Percentiles rank a stretch among this genome's conserved stretches.
These are phyloP conservation scores for Pelmatolapia mariae DNA, from an alignment of 2,113 vertebrate species.

Conservation along the genomic window DNA sequence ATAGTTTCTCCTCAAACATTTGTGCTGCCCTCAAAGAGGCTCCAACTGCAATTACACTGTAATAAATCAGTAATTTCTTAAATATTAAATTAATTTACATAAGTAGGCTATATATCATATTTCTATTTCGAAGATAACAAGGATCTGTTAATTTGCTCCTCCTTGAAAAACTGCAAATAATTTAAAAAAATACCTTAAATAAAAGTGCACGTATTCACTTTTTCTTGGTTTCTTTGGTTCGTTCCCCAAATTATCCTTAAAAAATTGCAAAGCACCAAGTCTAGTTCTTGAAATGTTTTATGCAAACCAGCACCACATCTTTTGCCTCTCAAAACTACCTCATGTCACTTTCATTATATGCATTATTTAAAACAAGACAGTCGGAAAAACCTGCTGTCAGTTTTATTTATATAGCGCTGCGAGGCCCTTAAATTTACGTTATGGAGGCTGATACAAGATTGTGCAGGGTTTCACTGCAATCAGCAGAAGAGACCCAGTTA, in stretches of 20 bases:
- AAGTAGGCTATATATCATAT: not conserved
- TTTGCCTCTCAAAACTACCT: not conserved
- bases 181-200: fast-evolving
- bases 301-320: not conserved
- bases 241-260: not conserved
- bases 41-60: not conserved
- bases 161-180: not conserved
- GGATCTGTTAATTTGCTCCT: not conserved
- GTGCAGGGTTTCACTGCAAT: not conserved
- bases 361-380: not conserved
- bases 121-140: not conserved
- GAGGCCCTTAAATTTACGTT: not conserved
- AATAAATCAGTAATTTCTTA: not conserved
- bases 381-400: not conserved
- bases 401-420: not conserved
- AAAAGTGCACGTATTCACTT: not conserved
- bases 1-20: not conserved
- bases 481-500: not conserved
- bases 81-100: not conserved
- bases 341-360: not conserved
- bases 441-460: not conserved
- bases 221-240: not conserved
- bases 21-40: not conserved
- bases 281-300: not conserved
- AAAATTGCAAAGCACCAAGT: not conserved